These are phyloP conservation scores for Hymenochirus boettgeri DNA, from an alignment of 2,113 vertebrate genomes.

Conservation along the genomic window DNA sequence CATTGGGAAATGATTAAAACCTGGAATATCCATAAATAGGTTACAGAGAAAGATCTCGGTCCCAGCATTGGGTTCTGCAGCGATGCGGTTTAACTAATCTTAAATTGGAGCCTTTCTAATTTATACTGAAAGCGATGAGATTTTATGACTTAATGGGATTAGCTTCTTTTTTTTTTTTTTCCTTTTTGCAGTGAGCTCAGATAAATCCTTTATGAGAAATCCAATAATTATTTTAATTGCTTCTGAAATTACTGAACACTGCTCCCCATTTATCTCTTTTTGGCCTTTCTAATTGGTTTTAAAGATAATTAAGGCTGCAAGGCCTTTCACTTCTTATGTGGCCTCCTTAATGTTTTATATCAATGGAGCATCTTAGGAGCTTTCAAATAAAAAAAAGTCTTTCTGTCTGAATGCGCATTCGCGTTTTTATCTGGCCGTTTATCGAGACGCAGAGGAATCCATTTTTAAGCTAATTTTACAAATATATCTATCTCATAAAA, in stretches of 20 bases:
- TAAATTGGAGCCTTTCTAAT: slow-evolving; percentile 20
- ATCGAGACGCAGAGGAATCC: background rate
- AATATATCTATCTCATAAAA: no score
- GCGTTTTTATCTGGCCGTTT: no score
- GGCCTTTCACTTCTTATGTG: background rate
- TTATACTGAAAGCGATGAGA: slow-evolving; percentile 20
- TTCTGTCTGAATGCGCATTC: no score
- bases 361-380: no score
- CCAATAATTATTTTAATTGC: slow-evolving; percentile 44
- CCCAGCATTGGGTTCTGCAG: background rate
- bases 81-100: slow-evolving; percentile 26
- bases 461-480: no score
- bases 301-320: slow-evolving; percentile 29
- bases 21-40: background rate
- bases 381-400: no score
- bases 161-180: slow-evolving; percentile 26
- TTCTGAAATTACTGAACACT: slow-evolving; percentile 29
- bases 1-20: background rate
- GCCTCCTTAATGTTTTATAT: background rate
- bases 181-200: slow-evolving; percentile 17
- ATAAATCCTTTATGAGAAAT: slow-evolving; percentile 42
- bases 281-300: slow-evolving; percentile 33
- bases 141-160: slow-evolving; percentile 41
- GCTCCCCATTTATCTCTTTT: slow-evolving; percentile 23
- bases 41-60: background rate